These are phyloP conservation scores for Lagocephalus sceleratus DNA, from an alignment of 2,797 vertebrate species.

Conservation along the genomic window DNA sequence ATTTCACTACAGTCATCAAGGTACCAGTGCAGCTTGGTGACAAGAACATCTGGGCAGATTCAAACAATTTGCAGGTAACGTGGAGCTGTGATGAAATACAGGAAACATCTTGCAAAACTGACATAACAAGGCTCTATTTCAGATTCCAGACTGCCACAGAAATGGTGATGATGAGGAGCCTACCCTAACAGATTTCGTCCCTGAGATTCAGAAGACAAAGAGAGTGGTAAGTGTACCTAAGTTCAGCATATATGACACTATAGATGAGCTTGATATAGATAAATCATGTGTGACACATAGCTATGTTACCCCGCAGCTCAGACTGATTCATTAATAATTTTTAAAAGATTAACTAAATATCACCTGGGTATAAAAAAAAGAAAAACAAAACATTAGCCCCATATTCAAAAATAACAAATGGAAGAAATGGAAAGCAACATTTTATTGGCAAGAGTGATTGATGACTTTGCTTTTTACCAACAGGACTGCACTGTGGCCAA, in stretches of 20 bases:
- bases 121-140: slow-evolving; percentile 5
- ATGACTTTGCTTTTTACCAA: slow-evolving; percentile 6
- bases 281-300: no score
- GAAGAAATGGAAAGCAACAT: no score
- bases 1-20: slow-evolving; percentile 73
- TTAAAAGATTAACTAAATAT: no score
- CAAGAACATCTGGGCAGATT: slow-evolving; percentile 67
- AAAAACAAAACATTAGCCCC: no score
- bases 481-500: slow-evolving; percentile 80
- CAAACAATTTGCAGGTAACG: slow-evolving; percentile 52
- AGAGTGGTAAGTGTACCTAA: slow-evolving; percentile 55
- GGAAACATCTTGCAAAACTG: not conserved
- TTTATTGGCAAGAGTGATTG: no score
- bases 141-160: slow-evolving; percentile 65
- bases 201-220: slow-evolving; percentile 47
- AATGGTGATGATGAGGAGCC: slow-evolving; percentile 36
- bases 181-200: slow-evolving; percentile 33
- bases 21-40: slow-evolving; percentile 74
- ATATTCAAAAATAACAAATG: no score
- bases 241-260: not conserved
- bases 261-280: not conserved
- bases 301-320: no score
- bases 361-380: no score
- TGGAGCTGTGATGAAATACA: not conserved
- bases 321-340: no score